phyloP scores from a whole-genome alignment of 2,888 invertebrate genomes.

The Euzophera pinguis region DNA sequence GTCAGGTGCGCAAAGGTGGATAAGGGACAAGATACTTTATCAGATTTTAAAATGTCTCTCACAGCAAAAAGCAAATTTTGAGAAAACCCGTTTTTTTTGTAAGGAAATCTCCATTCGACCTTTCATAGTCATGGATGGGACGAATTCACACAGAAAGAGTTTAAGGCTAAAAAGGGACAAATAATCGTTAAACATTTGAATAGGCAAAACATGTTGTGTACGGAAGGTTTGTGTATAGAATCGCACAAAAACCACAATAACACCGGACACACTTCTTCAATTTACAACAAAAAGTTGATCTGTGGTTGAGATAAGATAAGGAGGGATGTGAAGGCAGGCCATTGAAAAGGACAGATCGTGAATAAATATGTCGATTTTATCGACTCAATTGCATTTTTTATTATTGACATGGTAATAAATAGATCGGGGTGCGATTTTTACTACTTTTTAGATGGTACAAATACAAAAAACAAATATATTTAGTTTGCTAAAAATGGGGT shows the following conservation, averaged over 20 bases:
- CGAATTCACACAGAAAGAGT: background rate
- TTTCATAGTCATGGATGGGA: no score
- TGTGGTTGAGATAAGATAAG: slow-evolving; percentile 43
- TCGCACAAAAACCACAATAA: slow-evolving; percentile 32
- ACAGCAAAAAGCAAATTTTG: no score
- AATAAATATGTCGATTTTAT: slow-evolving; percentile 2
- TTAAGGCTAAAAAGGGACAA: background rate
- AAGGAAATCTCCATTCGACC: no score
- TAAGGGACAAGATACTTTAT: no score
- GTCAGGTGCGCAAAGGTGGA: no score
- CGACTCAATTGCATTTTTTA: background rate
- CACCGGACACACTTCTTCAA: slow-evolving; percentile 61
- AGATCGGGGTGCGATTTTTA: no score
- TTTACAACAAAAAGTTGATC: slow-evolving; percentile 48
- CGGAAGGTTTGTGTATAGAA: no score
- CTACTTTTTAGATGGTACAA: no score
- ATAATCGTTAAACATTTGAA: background rate
- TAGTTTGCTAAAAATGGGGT: no score
- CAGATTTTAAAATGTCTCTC: no score
- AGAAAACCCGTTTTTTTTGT: no score
- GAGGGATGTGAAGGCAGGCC: slow-evolving; percentile 32
- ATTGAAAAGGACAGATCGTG: slow-evolving; percentile 18
- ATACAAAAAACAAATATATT: no score
- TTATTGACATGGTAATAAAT: background rate
- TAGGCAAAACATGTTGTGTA: background rate